Conservation (phyloP, 2,113 vertebrate species). For the Echinops telfairi region DNA sequence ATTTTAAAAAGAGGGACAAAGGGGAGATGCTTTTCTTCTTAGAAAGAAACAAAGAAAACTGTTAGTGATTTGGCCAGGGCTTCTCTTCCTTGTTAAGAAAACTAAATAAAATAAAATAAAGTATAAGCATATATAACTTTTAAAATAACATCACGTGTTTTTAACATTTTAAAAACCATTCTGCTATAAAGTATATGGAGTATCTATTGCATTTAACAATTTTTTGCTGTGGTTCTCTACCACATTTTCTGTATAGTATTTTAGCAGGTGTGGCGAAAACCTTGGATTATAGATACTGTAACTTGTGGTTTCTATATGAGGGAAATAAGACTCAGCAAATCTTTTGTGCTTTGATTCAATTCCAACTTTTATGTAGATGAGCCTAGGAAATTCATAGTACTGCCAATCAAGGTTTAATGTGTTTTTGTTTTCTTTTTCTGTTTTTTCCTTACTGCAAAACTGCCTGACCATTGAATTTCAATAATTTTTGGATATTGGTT, state of each 20-base stretch:
- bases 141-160: conserved; percentile 10
- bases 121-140: not conserved
- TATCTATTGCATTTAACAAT: not conserved
- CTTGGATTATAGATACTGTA: not conserved
- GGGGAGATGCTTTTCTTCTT: not conserved
- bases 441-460: not conserved
- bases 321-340: not conserved
- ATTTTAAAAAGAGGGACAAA: conserved; percentile 33
- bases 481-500: not conserved
- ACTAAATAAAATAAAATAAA: not conserved
- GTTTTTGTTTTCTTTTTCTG: no score
- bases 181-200: not conserved
- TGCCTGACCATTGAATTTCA: not conserved
- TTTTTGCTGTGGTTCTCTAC: not conserved
- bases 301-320: not conserved
- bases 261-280: not conserved
- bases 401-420: not conserved
- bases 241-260: not conserved
- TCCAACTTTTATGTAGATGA: not conserved
- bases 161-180: conserved; percentile 1
- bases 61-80: not conserved
- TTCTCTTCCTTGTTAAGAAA: conserved; percentile 22
- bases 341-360: not conserved
- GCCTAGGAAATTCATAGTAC: not conserved
- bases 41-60: not conserved